Base-by-base conservation (phyloP, 1,140 invertebrate species). In the Ceratina japonica region DNA sequence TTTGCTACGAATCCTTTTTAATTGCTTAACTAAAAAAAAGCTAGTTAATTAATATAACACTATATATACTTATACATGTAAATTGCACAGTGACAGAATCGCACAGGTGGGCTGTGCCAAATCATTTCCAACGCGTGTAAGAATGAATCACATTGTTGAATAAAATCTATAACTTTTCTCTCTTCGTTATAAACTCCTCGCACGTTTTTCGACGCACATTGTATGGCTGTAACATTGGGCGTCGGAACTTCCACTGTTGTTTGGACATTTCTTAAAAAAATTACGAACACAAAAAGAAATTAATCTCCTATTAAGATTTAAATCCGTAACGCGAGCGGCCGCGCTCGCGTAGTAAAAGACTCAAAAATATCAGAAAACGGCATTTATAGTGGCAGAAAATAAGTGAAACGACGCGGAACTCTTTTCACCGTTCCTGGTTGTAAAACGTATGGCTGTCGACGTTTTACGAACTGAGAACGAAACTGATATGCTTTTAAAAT, bases 381-480 rank as follows among this genome's bases (percentile, higher is more conserved):
- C 4, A 56, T 18, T n/a, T n/a, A n/a, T n/a, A 8, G 22, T 4
- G 22, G 20, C 15, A 56, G 54, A 56, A 16, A 56, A 13, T 56
- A 56, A 75, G 16, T 24, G 44, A 58, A 3, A 72, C 0, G 27
- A 16, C 52, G 20, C 12, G 24, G 3, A 13, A 54, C 3, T n/a
- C 8, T 20, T 69, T 20, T n/a, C 61, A 72, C 24, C 54, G 27
- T 31, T 56, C 16, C 22, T 51, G 20, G 63, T 87, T 86, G 78
- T 61, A 68, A 85, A 82, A 88, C 79, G 73, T 83, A 80, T 90
- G 90, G 88, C 89, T 89, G 88, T 79, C 51, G 31, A 80, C 82
- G 80, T 84, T 84, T 82, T 66, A 61, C 83, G 27, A 56, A 66
- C 61, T 58, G 24, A 49, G 31, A 65, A 81, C 58, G 22, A 56